These are phyloP conservation scores for Agapornis canus DNA, from an alignment of 2,797 vertebrate species.

Conservation along the genomic window DNA sequence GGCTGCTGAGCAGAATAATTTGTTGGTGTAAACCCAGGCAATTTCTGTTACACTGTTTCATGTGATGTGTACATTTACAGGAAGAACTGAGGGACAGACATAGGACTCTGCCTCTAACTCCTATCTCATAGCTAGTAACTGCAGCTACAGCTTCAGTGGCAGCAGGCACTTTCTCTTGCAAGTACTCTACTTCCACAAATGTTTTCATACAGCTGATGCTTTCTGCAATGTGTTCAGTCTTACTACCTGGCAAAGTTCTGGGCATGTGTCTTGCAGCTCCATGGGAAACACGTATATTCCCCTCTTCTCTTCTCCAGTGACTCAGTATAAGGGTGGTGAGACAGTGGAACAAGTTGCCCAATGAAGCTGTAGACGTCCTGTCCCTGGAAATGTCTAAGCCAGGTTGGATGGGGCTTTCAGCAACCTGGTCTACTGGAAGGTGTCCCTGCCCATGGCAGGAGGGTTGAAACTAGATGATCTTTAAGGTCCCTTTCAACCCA, in stretches of 20 bases:
- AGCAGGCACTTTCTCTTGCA: not conserved
- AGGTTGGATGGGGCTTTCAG: not conserved
- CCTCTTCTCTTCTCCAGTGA: not conserved
- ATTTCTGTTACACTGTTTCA: not conserved
- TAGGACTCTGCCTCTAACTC: not conserved
- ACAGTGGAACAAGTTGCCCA: not conserved
- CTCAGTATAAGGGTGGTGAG: not conserved
- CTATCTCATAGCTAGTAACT: not conserved
- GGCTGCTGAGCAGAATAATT: not conserved
- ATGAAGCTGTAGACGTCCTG: not conserved
- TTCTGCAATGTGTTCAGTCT: not conserved
- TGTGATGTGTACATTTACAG: fast-evolving
- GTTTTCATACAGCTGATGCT: not conserved
- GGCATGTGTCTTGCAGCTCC: not conserved
- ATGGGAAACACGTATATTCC: not conserved
- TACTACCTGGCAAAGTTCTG: not conserved
- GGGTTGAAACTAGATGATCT: not conserved
- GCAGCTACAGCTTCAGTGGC: not conserved
- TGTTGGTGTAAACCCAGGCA: not conserved
- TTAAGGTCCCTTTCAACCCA: not conserved
- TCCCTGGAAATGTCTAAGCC: not conserved
- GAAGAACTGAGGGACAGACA: not conserved
- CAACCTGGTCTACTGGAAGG: not conserved
- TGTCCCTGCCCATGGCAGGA: not conserved
- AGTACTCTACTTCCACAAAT: not conserved